A percentile compares a stretch with the other conserved stretches of the same genome.
Conservation (phyloP, 2,888 invertebrate species). For the Kuschelorhynchus macadamiae region DNA sequence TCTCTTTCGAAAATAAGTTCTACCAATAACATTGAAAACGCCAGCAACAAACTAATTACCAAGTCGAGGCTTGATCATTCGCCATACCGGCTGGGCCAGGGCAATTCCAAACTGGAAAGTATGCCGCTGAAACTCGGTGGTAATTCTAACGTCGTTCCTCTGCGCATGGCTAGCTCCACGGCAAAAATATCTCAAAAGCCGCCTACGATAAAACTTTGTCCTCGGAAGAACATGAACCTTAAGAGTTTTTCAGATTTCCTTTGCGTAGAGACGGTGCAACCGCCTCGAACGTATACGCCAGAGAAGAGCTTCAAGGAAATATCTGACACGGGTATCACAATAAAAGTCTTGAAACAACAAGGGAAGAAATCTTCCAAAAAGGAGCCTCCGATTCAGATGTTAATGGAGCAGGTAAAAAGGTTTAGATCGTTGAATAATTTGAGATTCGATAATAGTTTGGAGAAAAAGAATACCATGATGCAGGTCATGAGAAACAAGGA, state of each 20-base stretch:
- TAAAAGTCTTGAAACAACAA: constrained; percentile 14
- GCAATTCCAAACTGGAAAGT: not conserved
- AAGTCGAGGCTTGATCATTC: not conserved
- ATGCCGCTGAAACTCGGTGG: not conserved
- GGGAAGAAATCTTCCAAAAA: not conserved
- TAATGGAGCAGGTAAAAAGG: constrained; percentile 21
- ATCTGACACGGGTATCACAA: not conserved
- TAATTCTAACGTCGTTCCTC: constrained; percentile 11
- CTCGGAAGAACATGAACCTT: constrained; percentile 34
- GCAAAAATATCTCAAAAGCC: not conserved
- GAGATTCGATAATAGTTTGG: constrained; percentile 13
- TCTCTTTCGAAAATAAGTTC: not conserved
- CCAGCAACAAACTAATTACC: not conserved
- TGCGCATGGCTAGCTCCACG: constrained; percentile 30
- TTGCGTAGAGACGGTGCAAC: constrained; percentile 17
- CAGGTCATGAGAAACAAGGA: constrained; percentile 6
- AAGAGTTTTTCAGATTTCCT: constrained; percentile 36
- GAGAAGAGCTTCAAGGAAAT: not conserved
- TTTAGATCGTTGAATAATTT: constrained; percentile 1
- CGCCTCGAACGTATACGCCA: not conserved
- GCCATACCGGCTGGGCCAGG: not conserved
- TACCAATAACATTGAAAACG: not conserved
- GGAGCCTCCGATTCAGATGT: not conserved
- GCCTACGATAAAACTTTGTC: constrained; percentile 17
- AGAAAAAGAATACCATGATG: constrained; percentile 20